phyloP scores from a whole-genome alignment of 2,888 invertebrate species.

The Phyto melanocephala region DNA sequence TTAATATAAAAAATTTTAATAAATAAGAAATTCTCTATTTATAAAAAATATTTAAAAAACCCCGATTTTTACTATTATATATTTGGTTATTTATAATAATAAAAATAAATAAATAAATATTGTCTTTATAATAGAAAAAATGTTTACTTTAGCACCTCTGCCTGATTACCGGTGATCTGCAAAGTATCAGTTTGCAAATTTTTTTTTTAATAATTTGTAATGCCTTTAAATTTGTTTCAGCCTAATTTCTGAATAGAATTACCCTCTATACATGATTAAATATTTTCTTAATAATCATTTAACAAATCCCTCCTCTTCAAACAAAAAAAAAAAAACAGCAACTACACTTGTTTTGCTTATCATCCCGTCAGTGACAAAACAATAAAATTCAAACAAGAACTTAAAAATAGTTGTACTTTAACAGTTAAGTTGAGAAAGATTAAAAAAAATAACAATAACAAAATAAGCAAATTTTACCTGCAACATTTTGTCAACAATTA shows the following conservation, averaged over 20 bases:
- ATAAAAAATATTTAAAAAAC: no score
- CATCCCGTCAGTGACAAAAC: not conserved
- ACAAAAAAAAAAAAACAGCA: not conserved
- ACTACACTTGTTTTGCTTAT: not conserved
- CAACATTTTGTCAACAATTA: constrained; percentile 47
- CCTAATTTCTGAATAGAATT: not conserved
- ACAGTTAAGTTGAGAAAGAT: constrained; percentile 8
- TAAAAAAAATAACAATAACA: not conserved
- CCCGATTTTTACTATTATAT: no score
- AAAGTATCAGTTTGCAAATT: no score
- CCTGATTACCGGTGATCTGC: no score
- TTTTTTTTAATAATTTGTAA: no score
- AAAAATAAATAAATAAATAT: no score
- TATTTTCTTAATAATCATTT: not conserved
- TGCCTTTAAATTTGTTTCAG: no score
- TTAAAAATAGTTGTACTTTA: constrained; percentile 34
- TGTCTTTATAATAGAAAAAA: no score
- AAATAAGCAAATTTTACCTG: constrained; percentile 8
- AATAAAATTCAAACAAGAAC: not conserved
- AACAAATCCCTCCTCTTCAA: not conserved
- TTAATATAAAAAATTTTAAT: no score
- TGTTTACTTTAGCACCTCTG: no score
- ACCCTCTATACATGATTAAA: not conserved
- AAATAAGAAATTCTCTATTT: no score
- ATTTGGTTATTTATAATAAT: no score